A percentile compares a stretch with the other conserved stretches of the same genome.
phyloP scores from a whole-genome alignment of 2,113 vertebrate species.

The Holacanthus passer region DNA sequence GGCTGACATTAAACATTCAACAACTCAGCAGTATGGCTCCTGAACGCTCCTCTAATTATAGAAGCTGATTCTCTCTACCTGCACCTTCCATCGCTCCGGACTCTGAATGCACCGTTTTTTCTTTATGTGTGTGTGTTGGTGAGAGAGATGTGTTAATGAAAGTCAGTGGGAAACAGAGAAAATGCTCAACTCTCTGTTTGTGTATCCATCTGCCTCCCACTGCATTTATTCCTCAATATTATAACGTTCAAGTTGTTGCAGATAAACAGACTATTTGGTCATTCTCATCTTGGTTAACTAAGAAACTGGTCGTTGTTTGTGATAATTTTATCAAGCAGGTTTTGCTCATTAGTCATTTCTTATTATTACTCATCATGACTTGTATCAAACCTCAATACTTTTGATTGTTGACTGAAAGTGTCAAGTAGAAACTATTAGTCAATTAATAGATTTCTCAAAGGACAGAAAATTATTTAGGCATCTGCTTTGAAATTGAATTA shows the following conservation, averaged over 20 bases:
- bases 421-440: too few species aligned
- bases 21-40: slow-evolving; percentile 66
- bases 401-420: too few species aligned
- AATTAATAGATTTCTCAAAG: too few species aligned
- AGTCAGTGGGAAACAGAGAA: slow-evolving; percentile 31
- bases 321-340: not conserved
- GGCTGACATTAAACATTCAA: slow-evolving; percentile 79
- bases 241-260: not conserved
- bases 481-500: too few species aligned
- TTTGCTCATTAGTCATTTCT: slow-evolving; percentile 9
- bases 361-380: not conserved
- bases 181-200: slow-evolving; percentile 47
- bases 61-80: slow-evolving; percentile 56
- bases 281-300: too few species aligned
- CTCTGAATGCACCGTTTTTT: slow-evolving; percentile 16
- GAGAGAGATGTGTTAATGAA: slow-evolving; percentile 50
- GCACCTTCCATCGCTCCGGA: slow-evolving; percentile 49
- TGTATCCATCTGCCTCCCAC: slow-evolving; percentile 36
- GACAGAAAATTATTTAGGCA: too few species aligned
- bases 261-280: not conserved
- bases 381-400: too few species aligned
- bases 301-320: slow-evolving; percentile 9
- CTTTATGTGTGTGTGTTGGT: slow-evolving; percentile 24
- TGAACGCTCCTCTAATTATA: slow-evolving; percentile 79
- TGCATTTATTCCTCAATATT: slow-evolving; percentile 12